phyloP scores from a whole-genome alignment of 1,140 invertebrate genomes.

The Leptinotarsa texana region DNA sequence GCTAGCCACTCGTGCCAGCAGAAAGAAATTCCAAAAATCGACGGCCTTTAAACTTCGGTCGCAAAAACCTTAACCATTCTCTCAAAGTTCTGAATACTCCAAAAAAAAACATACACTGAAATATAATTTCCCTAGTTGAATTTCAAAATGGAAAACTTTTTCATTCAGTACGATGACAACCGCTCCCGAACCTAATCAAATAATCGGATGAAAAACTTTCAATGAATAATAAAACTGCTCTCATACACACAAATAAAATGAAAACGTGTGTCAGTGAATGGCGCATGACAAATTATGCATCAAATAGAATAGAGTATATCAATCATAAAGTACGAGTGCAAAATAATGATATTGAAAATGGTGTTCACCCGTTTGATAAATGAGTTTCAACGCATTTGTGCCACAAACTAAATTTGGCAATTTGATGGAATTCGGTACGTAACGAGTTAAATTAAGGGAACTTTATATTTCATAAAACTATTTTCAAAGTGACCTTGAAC shows the following conservation, averaged over 20 bases:
- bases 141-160: too few species aligned
- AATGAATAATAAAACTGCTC: background rate
- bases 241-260: background rate
- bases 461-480: too few species aligned
- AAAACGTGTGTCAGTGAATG: conserved; percentile 10
- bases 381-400: conserved; percentile 4
- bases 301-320: conserved; percentile 11
- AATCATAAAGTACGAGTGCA: conserved; percentile 6
- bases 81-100: too few species aligned
- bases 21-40: too few species aligned
- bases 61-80: too few species aligned
- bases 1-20: too few species aligned
- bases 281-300: conserved; percentile 11
- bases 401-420: background rate
- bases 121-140: too few species aligned
- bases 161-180: too few species aligned
- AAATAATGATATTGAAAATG: conserved; percentile 17
- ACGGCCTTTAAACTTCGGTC: too few species aligned
- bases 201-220: background rate
- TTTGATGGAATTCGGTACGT: background rate
- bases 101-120: too few species aligned
- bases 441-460: too few species aligned
- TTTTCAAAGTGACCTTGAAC: too few species aligned
- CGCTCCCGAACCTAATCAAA: background rate
- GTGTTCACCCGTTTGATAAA: background rate